Evolutionary conservation across 2,113 vertebrate genomes (phyloP).

Genomic region (Microcebus griseorufus): DNA sequence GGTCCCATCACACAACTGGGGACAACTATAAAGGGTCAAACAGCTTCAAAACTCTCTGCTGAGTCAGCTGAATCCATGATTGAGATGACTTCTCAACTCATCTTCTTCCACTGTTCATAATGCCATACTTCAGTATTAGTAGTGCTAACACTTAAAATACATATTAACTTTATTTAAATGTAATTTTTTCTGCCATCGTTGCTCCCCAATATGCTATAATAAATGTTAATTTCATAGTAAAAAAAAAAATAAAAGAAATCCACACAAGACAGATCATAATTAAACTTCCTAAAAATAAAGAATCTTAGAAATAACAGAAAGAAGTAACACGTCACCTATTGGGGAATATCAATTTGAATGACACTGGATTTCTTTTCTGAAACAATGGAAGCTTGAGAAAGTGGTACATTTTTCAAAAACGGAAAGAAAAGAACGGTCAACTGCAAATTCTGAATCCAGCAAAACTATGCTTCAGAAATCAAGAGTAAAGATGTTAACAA

Average conservation of each 20-base stretch:
- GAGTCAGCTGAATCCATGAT: background rate
- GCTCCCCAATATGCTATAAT: background rate
- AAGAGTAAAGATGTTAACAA: background rate
- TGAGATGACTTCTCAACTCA: background rate
- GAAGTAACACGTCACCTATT: background rate
- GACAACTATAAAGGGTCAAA: background rate
- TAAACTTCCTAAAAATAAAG: conserved; percentile 14
- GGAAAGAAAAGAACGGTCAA: conserved; percentile 1
- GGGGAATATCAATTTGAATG: background rate
- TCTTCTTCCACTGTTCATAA: background rate
- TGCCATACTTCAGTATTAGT: background rate
- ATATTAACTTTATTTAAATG: background rate
- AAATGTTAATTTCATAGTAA: background rate
- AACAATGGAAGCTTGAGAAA: background rate
- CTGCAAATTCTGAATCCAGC: background rate
- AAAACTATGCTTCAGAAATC: background rate
- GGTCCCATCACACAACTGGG: background rate
- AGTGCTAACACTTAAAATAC: background rate
- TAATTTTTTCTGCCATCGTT: background rate
- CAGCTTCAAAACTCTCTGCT: background rate
- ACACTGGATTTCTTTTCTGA: background rate
- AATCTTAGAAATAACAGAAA: background rate
- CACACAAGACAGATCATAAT: background rate
- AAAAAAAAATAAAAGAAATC: background rate
- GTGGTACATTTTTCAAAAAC: background rate